Conservation (phyloP, 2,797 vertebrate species). For the Micrastur ruficollis region DNA sequence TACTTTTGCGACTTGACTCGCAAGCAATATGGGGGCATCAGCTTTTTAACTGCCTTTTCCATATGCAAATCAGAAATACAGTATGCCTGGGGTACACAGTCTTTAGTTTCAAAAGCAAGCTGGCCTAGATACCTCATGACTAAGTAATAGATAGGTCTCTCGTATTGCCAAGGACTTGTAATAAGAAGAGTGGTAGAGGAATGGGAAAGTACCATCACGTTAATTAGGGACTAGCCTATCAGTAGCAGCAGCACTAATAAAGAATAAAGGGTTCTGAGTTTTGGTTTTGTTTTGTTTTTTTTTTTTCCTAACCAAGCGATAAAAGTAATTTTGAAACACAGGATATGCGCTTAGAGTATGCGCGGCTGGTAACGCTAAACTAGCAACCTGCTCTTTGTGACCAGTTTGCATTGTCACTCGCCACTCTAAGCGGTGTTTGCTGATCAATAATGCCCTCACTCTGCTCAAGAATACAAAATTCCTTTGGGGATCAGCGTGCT, state of each 20-base stretch:
- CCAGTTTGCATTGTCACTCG: background rate
- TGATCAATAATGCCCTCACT: background rate
- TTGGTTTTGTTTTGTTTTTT: rapidly evolving
- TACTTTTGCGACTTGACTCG: constrained; percentile 67
- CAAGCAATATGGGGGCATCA: constrained; percentile 35
- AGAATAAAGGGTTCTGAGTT: background rate
- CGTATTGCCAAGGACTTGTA: background rate
- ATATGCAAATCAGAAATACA: constrained; percentile 70
- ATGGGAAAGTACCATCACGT: constrained; percentile 33
- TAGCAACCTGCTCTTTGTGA: background rate
- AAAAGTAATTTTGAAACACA: background rate
- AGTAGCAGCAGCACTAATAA: background rate
- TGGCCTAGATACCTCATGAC: constrained; percentile 19
- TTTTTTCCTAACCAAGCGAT: background rate
- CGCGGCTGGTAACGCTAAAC: background rate
- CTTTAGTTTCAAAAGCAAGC: constrained; percentile 43
- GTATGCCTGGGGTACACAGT: background rate
- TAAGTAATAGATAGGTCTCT: constrained; percentile 35
- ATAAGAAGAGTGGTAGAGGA: background rate
- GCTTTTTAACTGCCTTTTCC: constrained; percentile 61
- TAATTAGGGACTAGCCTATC: constrained; percentile 20
- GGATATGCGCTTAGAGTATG: background rate
- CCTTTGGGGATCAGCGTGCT: background rate
- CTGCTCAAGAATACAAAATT: background rate
- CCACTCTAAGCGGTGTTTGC: background rate